Percentiles rank a stretch among this genome's conserved stretches.
Evolutionary conservation across 2,797 vertebrate genomes (phyloP).

Genomic region (Brachymystax lenok): DNA sequence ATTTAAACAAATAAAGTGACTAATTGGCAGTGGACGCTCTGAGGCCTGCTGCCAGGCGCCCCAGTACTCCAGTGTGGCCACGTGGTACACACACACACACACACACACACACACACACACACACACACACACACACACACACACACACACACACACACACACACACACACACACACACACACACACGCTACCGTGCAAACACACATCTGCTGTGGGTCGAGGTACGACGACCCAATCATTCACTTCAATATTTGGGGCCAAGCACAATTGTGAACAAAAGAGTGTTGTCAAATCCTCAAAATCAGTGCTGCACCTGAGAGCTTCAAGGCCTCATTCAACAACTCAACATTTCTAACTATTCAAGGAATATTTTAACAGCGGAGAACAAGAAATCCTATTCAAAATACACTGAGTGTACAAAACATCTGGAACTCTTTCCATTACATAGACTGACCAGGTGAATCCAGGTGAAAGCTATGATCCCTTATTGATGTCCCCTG

Average conservation of each 20-base stretch:
- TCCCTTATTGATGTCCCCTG: no score
- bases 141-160: no score
- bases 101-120: no score
- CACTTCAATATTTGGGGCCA: neutral
- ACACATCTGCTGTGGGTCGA: neutral
- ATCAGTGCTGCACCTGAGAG: slow-evolving; percentile 1
- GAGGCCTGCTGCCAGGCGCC: slow-evolving; percentile 51
- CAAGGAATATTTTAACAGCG: neutral
- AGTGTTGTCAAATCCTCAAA: neutral
- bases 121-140: no score
- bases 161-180: no score
- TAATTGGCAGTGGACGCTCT: slow-evolving; percentile 61
- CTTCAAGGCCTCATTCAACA: neutral
- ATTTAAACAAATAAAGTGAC: slow-evolving; percentile 64
- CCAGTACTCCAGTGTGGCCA: slow-evolving; percentile 51
- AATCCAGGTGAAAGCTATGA: no score
- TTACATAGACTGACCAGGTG: no score
- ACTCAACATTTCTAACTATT: neutral
- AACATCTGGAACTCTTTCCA: no score
- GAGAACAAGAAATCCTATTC: neutral
- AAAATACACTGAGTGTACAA: neutral
- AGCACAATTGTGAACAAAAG: neutral
- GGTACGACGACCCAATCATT: slow-evolving; percentile 5
- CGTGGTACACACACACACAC: slow-evolving; percentile 15
- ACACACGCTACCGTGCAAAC: slow-evolving; percentile 9